A percentile compares a stretch with the other conserved stretches of the same genome.
phyloP scores from a whole-genome alignment of 1,140 invertebrate species.

The Radopholus similis region DNA sequence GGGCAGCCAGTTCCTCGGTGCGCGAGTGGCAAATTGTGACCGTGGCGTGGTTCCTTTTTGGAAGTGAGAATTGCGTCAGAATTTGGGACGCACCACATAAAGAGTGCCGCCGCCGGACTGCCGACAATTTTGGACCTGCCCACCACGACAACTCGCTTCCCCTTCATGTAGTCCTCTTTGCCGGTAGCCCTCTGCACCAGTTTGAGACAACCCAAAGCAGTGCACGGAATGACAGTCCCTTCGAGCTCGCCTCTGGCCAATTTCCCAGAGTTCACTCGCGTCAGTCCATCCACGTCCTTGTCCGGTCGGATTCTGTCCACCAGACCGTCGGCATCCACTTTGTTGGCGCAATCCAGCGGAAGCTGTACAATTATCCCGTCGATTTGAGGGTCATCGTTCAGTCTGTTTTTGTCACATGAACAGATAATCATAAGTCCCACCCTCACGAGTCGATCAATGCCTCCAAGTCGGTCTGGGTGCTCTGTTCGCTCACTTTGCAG shows the following conservation, averaged over 20 bases:
- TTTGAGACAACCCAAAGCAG: slow-evolving; percentile 55
- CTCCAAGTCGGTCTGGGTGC: slow-evolving; percentile 73
- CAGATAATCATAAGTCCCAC: too few species aligned
- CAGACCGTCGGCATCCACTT: slow-evolving; percentile 47
- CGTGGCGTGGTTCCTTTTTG: slow-evolving; percentile 23
- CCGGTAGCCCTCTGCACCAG: slow-evolving; percentile 52
- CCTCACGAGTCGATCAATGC: neutral
- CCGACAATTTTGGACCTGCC: slow-evolving; percentile 97
- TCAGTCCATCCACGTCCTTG: slow-evolving; percentile 59
- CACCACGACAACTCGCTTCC: slow-evolving; percentile 83
- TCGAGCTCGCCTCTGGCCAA: slow-evolving; percentile 53
- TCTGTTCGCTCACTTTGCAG: slow-evolving; percentile 74
- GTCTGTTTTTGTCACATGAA: too few species aligned
- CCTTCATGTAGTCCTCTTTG: slow-evolving; percentile 68
- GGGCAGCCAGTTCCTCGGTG: slow-evolving; percentile 65
- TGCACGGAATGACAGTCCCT: slow-evolving; percentile 47
- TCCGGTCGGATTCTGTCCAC: slow-evolving; percentile 49
- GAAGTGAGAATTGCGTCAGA: too few species aligned
- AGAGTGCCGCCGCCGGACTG: slow-evolving; percentile 83
- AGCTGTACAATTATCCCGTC: slow-evolving; percentile 59
- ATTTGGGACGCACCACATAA: slow-evolving; percentile 75
- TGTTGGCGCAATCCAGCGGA: slow-evolving; percentile 47
- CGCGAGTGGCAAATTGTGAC: slow-evolving; percentile 80
- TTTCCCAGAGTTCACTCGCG: slow-evolving; percentile 42
- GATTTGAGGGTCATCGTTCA: slow-evolving; percentile 37